phyloP scores from a whole-genome alignment of 2,888 invertebrate genomes.

The Drosophila aldrichi region DNA sequence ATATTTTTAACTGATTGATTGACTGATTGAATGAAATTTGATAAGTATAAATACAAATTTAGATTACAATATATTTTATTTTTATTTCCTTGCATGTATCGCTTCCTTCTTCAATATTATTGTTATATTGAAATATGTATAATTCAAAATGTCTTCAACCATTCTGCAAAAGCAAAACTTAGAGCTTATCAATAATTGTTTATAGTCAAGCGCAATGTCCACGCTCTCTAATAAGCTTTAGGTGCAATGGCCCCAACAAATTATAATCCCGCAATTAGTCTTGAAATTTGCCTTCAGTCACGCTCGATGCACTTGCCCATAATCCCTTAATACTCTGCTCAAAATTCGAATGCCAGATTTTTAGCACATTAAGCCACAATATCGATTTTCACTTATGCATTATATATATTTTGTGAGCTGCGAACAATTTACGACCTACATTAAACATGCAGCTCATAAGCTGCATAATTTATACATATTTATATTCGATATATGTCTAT shows the following conservation, averaged over 20 bases:
- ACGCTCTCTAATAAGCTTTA: not conserved
- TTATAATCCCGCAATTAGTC: constrained; percentile 46
- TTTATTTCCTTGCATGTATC: too few relatives aligned
- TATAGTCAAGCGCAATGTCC: not conserved
- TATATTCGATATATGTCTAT: constrained; percentile 6
- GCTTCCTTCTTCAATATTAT: too few relatives aligned
- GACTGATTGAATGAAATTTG: too few relatives aligned
- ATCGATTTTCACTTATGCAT: constrained; percentile 48
- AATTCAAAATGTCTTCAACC: too few relatives aligned
- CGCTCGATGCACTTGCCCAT: constrained; percentile 29
- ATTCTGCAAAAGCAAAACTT: too few relatives aligned
- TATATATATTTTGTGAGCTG: constrained; percentile 28
- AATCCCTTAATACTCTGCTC: constrained; percentile 35
- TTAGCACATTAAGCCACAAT: constrained; percentile 39
- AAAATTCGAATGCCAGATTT: constrained; percentile 22
- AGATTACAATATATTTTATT: too few relatives aligned
- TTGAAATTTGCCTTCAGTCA: constrained; percentile 30
- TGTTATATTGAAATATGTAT: too few relatives aligned
- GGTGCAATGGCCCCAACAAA: not conserved
- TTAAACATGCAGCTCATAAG: constrained; percentile 72
- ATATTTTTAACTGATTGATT: too few relatives aligned
- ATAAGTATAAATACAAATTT: too few relatives aligned
- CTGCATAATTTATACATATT: constrained; percentile 69
- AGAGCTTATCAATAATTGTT: not conserved
- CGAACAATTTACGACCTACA: constrained; percentile 69